Percentiles rank a stretch among this genome's conserved stretches.
Evolutionary conservation across 1,140 invertebrate species (phyloP).

Genomic region (Anastrepha ludens): DNA sequence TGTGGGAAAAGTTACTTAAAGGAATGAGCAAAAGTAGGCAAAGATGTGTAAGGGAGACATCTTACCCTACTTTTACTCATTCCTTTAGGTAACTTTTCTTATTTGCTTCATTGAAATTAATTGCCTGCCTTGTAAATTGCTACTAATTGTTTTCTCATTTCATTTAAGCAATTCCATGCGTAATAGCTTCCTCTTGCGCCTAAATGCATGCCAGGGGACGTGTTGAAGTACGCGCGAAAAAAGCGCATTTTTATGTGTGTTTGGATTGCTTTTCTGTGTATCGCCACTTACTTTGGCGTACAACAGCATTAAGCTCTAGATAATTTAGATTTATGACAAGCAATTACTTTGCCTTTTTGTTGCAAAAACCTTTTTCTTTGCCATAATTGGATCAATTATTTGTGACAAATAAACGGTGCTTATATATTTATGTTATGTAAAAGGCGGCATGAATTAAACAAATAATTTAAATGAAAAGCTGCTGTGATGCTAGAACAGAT

Average conservation of each 20-base stretch:
- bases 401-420: not conserved
- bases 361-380: not conserved
- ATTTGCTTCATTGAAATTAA: not conserved
- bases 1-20: not conserved
- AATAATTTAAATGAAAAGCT: no score
- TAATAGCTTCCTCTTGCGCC: not conserved
- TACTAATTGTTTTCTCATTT: conserved; percentile 38
- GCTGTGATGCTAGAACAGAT: no score
- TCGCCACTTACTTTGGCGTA: not conserved
- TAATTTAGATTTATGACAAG: conserved; percentile 31
- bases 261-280: no score
- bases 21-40: not conserved
- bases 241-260: not conserved
- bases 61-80: not conserved
- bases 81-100: not conserved
- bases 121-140: conserved; percentile 25
- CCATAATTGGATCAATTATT: conserved; percentile 17
- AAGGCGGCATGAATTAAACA: no score
- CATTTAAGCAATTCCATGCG: not conserved
- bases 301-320: not conserved
- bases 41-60: no score
- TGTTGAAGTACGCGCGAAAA: not conserved
- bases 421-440: no score
- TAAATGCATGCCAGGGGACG: not conserved
- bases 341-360: not conserved